A percentile compares a stretch with the other conserved stretches of the same genome.
Conservation (phyloP, 2,113 vertebrate species). For the Malurus alboscapulatus region DNA sequence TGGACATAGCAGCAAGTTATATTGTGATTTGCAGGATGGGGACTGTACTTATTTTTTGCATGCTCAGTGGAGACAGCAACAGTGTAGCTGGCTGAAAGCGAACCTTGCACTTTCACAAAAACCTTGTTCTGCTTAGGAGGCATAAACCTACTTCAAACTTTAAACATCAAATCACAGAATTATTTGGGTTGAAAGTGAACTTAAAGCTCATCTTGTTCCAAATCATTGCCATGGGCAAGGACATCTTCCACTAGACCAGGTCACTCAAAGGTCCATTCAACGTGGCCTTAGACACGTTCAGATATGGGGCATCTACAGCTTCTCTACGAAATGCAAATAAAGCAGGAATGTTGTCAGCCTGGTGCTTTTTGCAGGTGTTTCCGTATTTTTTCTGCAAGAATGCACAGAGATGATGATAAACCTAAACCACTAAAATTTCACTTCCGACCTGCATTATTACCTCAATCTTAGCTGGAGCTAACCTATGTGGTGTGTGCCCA, state of each 20-base stretch:
- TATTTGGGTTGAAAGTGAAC: background rate
- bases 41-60: background rate
- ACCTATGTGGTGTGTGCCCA: fast-evolving
- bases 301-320: background rate
- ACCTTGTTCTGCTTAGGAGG: background rate
- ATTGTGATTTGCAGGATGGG: fast-evolving
- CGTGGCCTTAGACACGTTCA: background rate
- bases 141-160: background rate
- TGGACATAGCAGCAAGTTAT: background rate
- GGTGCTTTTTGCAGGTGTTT: background rate
- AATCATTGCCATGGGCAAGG: background rate
- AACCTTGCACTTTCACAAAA: background rate
- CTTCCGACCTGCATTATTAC: background rate
- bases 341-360: fast-evolving
- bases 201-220: background rate
- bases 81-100: no score
- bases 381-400: background rate
- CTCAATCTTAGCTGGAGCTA: background rate
- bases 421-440: background rate
- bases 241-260: background rate
- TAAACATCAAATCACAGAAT: background rate
- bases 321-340: background rate
- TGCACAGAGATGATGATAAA: background rate
- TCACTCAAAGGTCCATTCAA: background rate
- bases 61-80: background rate